Evolutionary conservation across 2,113 vertebrate genomes (phyloP), one percentile per base, ranked within the genome.

Genomic region (Nestor notabilis): DNA sequence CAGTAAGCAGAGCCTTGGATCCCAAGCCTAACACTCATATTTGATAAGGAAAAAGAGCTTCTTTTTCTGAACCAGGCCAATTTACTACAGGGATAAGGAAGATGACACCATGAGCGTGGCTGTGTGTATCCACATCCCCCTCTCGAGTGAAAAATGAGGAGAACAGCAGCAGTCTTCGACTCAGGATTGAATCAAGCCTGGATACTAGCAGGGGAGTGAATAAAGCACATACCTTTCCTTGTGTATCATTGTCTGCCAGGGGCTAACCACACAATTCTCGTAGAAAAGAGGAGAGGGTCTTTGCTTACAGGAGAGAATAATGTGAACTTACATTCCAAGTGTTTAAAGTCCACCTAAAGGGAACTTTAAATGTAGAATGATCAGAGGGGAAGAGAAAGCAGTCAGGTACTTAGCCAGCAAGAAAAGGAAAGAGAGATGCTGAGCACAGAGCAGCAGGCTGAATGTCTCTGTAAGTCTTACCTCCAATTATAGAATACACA

Each of bases 21-120:
- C 56, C 69, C n/a, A 39, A 78, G 39, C 41, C 76, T 91, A 95
- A 74, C 84, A 46, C 43, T 69, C 80, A 44, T 29, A 93, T 56
- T 87, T 0, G 91, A 97, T 95, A 97, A 95, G 82, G 74, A 90
- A 95, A 93, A 91, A 60, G 61, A 91, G 58, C 46, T 64, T 89
- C 81, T 84, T 81, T 88, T 89, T 78, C 44, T 74, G 75, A 96
- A 74, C 58, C 23, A 74, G 64, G 78, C 23, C 84, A 97, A 95
- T 96, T 97, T 95, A 86, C 94, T 63, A 87, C 76, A 94, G 89
- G 93, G 79, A 93, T 97, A 82, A 96, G 83, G 90, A 75, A 92
- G 65, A 72, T 55, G 64, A 87, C 44, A 83, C 69, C 3, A 1
- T 20, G 56, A 89, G 49, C 7, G 2, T 46, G 72, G 24, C 53